A percentile compares a stretch with the other conserved stretches of the same genome.
Conservation (phyloP, 1,140 invertebrate species). For the Tetranychus cinnabarinus region DNA sequence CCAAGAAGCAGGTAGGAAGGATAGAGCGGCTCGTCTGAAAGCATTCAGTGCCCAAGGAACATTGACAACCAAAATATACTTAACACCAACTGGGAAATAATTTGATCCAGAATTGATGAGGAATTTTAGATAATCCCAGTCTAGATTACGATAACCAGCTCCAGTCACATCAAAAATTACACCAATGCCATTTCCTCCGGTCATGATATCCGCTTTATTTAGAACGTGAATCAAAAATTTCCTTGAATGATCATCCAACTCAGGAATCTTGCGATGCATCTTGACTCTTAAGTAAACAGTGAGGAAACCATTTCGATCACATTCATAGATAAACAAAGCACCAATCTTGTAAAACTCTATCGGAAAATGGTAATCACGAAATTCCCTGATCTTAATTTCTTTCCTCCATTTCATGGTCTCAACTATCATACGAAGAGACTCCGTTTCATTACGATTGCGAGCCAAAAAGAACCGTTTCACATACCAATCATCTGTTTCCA, state of each 20-base stretch:
- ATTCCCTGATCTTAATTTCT: neutral
- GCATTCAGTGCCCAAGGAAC: conserved; percentile 8
- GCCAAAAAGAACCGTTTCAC: conserved; percentile 8
- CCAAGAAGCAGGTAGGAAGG: conserved; percentile 2
- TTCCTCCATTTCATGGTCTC: conserved; percentile 2
- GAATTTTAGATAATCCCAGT: conserved; percentile 6
- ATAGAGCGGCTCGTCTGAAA: neutral
- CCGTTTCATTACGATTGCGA: neutral
- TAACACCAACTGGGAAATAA: conserved; percentile 7
- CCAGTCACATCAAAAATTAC: conserved; percentile 8
- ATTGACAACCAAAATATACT: conserved; percentile 8
- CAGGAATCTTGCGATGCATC: conserved; percentile 6
- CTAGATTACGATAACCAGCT: conserved; percentile 7
- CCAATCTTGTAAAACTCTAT: conserved; percentile 9
- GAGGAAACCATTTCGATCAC: conserved; percentile 1
- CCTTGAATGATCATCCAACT: conserved; percentile 1
- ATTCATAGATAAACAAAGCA: conserved; percentile 8
- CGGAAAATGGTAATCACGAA: conserved; percentile 3
- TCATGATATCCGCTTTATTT: conserved; percentile 6
- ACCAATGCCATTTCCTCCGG: conserved; percentile 1
- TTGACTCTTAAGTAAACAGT: conserved; percentile 6
- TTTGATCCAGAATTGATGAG: neutral
- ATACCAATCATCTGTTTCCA: conserved; percentile 5
- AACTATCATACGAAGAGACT: conserved; percentile 4
- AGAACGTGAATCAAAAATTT: conserved; percentile 5